Conservation (phyloP, 2,888 invertebrate species). For the Calephelis perditalis region DNA sequence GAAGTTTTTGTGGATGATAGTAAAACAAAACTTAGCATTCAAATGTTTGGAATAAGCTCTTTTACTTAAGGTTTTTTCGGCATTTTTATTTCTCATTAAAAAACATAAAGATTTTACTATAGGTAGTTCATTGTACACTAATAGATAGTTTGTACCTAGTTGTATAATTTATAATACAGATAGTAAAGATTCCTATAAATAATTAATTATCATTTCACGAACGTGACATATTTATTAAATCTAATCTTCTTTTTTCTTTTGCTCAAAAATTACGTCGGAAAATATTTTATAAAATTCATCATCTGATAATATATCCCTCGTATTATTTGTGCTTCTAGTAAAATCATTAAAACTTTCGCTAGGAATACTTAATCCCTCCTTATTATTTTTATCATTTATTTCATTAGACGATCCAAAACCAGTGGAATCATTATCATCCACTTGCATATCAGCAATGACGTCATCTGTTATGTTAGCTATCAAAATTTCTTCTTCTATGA, state of each 20-base stretch:
- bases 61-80: too few relatives aligned
- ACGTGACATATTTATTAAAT: not conserved
- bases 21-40: too few relatives aligned
- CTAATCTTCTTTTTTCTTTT: constrained; percentile 24
- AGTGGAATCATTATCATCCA: constrained; percentile 32
- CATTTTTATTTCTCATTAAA: too few relatives aligned
- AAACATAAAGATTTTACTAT: too few relatives aligned
- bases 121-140: too few relatives aligned
- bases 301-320: constrained; percentile 24
- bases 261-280: constrained; percentile 30
- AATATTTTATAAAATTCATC: constrained; percentile 34
- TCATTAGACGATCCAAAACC: constrained; percentile 43
- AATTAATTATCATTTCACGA: too few relatives aligned
- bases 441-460: constrained; percentile 20
- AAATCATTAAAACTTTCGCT: constrained; percentile 26
- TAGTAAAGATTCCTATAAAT: too few relatives aligned
- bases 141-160: too few relatives aligned
- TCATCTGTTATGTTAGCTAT: not conserved
- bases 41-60: too few relatives aligned
- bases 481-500: constrained; percentile 6
- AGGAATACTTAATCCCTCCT: constrained; percentile 26
- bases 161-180: too few relatives aligned
- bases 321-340: constrained; percentile 27
- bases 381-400: constrained; percentile 26
- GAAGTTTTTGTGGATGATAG: too few relatives aligned